Evolutionary conservation across 1,140 invertebrate genomes (phyloP), one percentile per base, ranked within the genome.

Genomic region (Drosophila murphyi): DNA sequence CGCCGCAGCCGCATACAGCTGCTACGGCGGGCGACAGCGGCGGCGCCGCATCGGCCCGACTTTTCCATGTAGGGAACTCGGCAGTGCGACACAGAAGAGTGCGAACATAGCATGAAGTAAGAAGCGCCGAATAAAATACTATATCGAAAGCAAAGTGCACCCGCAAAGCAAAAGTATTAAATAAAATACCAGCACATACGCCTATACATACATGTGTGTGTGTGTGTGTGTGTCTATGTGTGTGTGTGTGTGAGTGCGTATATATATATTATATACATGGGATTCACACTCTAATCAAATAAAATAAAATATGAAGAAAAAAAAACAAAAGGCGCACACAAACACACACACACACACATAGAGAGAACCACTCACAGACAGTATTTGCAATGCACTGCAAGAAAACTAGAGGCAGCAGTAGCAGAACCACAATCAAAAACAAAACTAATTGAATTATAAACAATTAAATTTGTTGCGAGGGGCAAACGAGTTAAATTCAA

Each of bases 81-180:
- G 80, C 83, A 88, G 83, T 87, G 80, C 73, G 85, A 76, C 76
- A 78, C 83, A 87, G 85, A 88, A 88, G 85, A 88, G 85, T 88
- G 85, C 85, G 85, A 88, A 89, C 85, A 89, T 88, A 88, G 85
- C 83, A 87, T 78, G 83, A 88, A 87, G 83, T 87, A 87, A 87
- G 83, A 88, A 88, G 83, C 83, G 83, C 85, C 76, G 79, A 72
- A 82, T 82, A 71, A 87, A 87, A 82, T 78, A 57, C 50, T n/a
- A 78, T 81, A 78, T 62, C 83, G 45, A 79, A 80, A 73, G 82
- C 69, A 50, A 50, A 50, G 48, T 50, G 57, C 70, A 71, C 20
- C 20, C 20, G 20, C 20, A 20, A 20, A 20, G 20, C 10, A 67
- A 81, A 86, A 86, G 82, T 81, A 86, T 78, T 86, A 72, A 72